Conservation (phyloP, 2,797 vertebrate species). For the Hephaestus fuliginosus region DNA sequence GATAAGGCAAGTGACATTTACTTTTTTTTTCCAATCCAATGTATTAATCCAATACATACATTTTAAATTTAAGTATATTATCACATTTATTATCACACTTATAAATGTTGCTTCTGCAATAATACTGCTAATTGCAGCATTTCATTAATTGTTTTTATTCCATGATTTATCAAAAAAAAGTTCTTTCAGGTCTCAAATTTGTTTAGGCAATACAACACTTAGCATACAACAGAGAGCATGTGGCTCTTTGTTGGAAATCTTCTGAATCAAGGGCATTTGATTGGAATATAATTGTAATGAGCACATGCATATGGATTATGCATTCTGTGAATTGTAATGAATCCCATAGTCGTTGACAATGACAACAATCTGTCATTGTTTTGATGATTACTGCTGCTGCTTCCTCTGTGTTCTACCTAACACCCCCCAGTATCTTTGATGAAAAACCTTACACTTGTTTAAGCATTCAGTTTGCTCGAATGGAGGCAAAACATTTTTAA, state of each 20-base stretch:
- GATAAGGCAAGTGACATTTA: neutral
- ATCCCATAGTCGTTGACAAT: slow-evolving; percentile 33
- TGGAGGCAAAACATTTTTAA: slow-evolving; percentile 38
- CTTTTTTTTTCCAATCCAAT: neutral
- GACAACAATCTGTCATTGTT: slow-evolving; percentile 58
- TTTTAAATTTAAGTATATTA: too few relatives aligned
- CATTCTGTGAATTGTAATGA: slow-evolving; percentile 58
- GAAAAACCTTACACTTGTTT: slow-evolving; percentile 21
- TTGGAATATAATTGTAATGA: slow-evolving; percentile 55
- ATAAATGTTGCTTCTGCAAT: neutral
- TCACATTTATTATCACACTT: neutral
- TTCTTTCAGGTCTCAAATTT: slow-evolving; percentile 19
- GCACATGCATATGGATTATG: slow-evolving; percentile 57
- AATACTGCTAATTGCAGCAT: neutral
- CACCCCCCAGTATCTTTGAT: slow-evolving; percentile 10
- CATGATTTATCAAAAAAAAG: neutral
- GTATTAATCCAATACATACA: neutral
- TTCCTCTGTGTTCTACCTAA: slow-evolving; percentile 23
- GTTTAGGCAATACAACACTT: slow-evolving; percentile 13
- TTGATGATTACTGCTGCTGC: slow-evolving; percentile 38
- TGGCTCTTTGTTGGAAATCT: slow-evolving; percentile 38
- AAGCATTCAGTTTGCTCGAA: slow-evolving; percentile 39
- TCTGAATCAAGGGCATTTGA: slow-evolving; percentile 50
- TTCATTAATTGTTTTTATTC: slow-evolving; percentile 4
- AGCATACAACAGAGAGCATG: slow-evolving; percentile 16